Base-by-base conservation (phyloP, 2,888 invertebrate genomes). In the Lobophora halterata region DNA sequence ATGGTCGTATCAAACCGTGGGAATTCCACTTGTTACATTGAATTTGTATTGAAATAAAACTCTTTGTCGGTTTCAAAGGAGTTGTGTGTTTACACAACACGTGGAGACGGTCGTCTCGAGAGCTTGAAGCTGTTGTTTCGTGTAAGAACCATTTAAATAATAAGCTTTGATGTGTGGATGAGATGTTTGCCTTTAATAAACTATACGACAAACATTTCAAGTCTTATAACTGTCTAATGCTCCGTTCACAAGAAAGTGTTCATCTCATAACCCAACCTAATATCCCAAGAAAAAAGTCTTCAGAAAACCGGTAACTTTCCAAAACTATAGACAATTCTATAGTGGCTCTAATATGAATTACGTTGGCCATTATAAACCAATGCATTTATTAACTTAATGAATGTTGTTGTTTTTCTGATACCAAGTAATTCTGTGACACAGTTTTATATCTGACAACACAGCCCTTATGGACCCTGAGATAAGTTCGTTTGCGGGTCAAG, bases 91-190 rank as follows among this genome's bases (percentile, higher is more conserved):
- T 69, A 65, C 65, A 58, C 65, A 61, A 63, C 51, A 44, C 51
- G 29, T 35, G 31, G 49, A 57, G 58, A 62, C 58, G 59, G n/a
- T 34, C 56, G 58, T 61, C 57, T 63, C 43, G 37, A 52, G 58
- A 59, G 53, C 56, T 52, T 29, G 55, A 40, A 57, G 53, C 40
- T 64, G 72, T 73, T 73, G 65, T 79, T 74, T 65, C 68, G 61
- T 65, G 60, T 21, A 64, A 62, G 52, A 58, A 61, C 62, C 70
- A 71, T 79, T 77, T 74, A 77, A 76, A 76, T 71, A 61, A 65
- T 71, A 61, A 65, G 68, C 67, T 80, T 81, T 81, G 82, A 81
- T 77, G 73, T 79, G 58, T 61, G 54, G 60, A 69, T 60, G 57
- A 61, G 57, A 52, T 67, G 65, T 65, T 66, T 64, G 59, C 54